Evolutionary conservation across 2,113 vertebrate species (phyloP), one percentile per base, ranked within the genome.

Genomic region (Suncus etruscus): DNA sequence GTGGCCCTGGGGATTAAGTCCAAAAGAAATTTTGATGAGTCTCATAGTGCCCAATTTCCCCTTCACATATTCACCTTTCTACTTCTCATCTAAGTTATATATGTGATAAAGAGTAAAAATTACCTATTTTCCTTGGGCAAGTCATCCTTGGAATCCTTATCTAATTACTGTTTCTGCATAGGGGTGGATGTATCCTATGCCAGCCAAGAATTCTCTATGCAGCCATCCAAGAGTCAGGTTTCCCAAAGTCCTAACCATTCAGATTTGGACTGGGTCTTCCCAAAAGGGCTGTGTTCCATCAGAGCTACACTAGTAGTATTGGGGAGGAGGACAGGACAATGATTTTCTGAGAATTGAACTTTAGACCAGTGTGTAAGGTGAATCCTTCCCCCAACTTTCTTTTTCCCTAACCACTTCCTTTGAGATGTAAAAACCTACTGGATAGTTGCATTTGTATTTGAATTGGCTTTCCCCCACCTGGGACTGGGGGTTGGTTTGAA

Each of bases 71-170:
- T 54, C 54, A 11, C 70, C 65, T 69, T n/a, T 63, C 8, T n/a
- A 72, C 69, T 88, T 72, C 31, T 70, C 69, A 86, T 76, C 45
- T 25, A 86, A 94, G 90, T 75, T 47, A 86, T 1, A 78, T 9
- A 11, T 29, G 31, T n/a, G 79, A 83, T 47, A n/a, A 66, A 80
- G 47, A 90, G 20, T 27, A 27, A 65, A 70, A 76, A 78, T n/a
- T 8, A 88, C 27, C n/a, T 25, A 45, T 25, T 10, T 83, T 54
- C 54, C 39, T 32, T n/a, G n/a, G 39, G n/a, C 15, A 39, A 24
- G 65, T 29, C 65, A 73, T 66, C 68, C 14, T 69, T n/a, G 8
- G 63, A 66, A 92, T 25, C 79, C 84, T 65, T 54, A 51, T 18
- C 74, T 48, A 25, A 12, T 66, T 47, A 79, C 31, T 65, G 84